Base-by-base conservation (phyloP, 2,888 invertebrate species). In the Tyria jacobaeae region DNA sequence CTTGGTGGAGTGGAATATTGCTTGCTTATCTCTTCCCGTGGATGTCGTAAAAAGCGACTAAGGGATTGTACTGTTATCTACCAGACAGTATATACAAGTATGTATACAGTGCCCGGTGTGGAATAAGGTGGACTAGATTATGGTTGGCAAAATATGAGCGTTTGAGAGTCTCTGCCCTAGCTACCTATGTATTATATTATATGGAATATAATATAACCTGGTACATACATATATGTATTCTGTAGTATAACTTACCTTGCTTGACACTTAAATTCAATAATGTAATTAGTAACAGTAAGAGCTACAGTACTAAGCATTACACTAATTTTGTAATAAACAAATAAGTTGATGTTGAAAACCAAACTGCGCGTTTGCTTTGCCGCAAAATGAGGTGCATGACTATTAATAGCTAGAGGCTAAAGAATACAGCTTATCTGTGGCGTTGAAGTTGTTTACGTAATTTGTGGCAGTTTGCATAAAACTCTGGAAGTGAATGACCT, bases 401-500 rank as follows among this genome's bases (percentile, higher is more conserved):
- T 49, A 48, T n/a, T 52, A 37, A 37, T 53, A 53, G 52, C 47
- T 39, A 25, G 52, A 60, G 34, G 52, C 47, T 39, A 25, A 58
- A 60, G 34, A 49, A 54, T 64, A 53, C 60, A 41, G 58, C 57
- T 76, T 76, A 77, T 72, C 70, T 57, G 53, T 58, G 24, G 49
- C 10, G 54, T 71, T 60, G 54, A 61, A 60, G 55, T 68, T 73
- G 66, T 79, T 80, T 80, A 78, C 74, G 71, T 80, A 79, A 80
- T 75, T 57, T 71, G 59, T 54, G 55, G 57, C 57, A 62, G 59
- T 79, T 74, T 78, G 73, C 78, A 81, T 83, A 81, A 82, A 85
- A 81, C 79, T 80, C 64, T 72, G 76, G 65, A 81, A 80, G 85
- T 84, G 86, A 85, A 77, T 77, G 83, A 83, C 83, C 86, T 74